A percentile compares a stretch with the other conserved stretches of the same genome.
These are phyloP conservation scores for Chaetodon trifasciatus DNA, from an alignment of 2,797 vertebrate genomes.

Conservation along the genomic window DNA sequence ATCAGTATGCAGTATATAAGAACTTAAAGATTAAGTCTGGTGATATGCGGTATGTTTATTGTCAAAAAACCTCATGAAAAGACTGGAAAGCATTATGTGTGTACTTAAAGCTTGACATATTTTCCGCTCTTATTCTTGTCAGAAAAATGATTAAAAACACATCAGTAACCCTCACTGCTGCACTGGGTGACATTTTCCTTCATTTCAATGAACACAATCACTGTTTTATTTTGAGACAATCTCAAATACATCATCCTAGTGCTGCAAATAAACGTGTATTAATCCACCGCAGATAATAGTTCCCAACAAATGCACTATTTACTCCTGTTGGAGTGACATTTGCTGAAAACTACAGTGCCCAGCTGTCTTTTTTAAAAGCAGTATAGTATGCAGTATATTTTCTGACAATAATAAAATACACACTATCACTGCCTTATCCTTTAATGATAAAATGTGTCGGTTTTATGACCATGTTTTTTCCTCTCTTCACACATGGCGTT, in stretches of 20 bases:
- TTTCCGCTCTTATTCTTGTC: background rate
- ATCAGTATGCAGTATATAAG: background rate
- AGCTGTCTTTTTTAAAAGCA: too few relatives aligned
- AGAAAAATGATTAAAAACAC: background rate
- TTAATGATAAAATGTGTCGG: constrained; percentile 3
- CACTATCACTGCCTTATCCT: background rate
- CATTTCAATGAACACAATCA: background rate
- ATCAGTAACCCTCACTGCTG: background rate
- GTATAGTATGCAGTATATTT: background rate
- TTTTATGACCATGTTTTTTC: constrained; percentile 6
- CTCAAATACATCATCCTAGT: background rate
- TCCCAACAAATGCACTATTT: background rate
- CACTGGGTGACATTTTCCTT: background rate
- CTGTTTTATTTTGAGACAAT: background rate
- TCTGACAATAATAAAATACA: background rate
- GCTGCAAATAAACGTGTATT: constrained; percentile 1
- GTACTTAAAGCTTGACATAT: background rate
- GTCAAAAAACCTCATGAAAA: background rate
- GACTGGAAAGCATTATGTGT: background rate
- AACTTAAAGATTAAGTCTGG: background rate
- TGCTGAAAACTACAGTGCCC: too few relatives aligned
- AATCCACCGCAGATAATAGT: background rate
- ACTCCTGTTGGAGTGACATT: too few relatives aligned
- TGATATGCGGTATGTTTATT: background rate
- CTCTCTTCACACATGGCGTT: background rate